Percentiles rank a stretch among this genome's conserved stretches.
phyloP scores from a whole-genome alignment of 2,888 invertebrate species.

The Diabrotica balteata region DNA sequence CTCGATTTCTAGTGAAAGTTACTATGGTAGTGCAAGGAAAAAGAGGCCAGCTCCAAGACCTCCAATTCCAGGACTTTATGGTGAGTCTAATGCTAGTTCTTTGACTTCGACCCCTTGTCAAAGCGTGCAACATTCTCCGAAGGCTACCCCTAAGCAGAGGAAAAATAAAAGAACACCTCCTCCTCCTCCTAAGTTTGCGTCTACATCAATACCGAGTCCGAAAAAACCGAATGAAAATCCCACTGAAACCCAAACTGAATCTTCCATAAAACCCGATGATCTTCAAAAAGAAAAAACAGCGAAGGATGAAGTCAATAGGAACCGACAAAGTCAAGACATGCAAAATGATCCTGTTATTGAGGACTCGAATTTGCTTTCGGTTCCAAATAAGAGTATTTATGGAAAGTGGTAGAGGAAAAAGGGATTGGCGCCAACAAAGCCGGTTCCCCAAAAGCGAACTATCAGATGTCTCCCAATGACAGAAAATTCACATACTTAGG shows the following conservation, averaged over 20 bases:
- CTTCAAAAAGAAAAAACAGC: slow-evolving; percentile 66
- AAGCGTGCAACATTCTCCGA: slow-evolving; percentile 55
- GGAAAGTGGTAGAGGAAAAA: slow-evolving; percentile 79
- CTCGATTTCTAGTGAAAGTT: slow-evolving; percentile 56
- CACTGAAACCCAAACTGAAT: background rate
- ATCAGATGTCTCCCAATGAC: slow-evolving; percentile 68
- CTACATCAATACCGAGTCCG: slow-evolving; percentile 43
- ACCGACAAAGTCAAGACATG: slow-evolving; percentile 58
- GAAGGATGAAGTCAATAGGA: slow-evolving; percentile 68
- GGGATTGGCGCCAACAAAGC: slow-evolving; percentile 82
- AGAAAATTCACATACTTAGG: too few species aligned
- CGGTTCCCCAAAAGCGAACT: slow-evolving; percentile 72
- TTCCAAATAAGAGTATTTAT: slow-evolving; percentile 67
- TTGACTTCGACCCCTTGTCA: slow-evolving; percentile 54
- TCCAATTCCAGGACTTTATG: slow-evolving; percentile 52
- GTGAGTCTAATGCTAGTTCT: slow-evolving; percentile 49
- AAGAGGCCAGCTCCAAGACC: slow-evolving; percentile 77
- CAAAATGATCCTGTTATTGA: slow-evolving; percentile 41
- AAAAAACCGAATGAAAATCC: slow-evolving; percentile 5
- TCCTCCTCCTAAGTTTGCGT: slow-evolving; percentile 60
- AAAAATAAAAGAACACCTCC: slow-evolving; percentile 74
- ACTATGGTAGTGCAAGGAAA: slow-evolving; percentile 62
- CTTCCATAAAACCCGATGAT: slow-evolving; percentile 47
- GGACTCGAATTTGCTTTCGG: slow-evolving; percentile 39
- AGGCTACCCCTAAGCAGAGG: slow-evolving; percentile 63